Evolutionary conservation across 2,888 invertebrate genomes (phyloP), one percentile per base, ranked within the genome.

Genomic region (Thereva unica): DNA sequence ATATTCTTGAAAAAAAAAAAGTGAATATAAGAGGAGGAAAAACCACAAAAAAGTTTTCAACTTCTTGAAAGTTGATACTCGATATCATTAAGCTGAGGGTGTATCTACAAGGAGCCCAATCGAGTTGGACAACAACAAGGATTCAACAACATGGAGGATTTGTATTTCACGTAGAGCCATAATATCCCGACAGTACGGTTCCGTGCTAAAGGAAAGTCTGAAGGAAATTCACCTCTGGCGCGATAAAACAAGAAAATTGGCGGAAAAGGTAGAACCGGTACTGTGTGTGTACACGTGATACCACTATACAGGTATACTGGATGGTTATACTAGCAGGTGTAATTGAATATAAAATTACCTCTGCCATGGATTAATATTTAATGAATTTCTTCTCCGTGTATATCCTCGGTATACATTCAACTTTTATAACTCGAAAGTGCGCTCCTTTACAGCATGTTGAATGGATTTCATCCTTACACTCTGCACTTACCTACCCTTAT

Each of bases 311-410:
- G 61, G 50, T 61, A 50, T 50, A 50, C 50, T 49, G 40, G 50
- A 44, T 41, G 49, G 61, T 49, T 41, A 38, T 40, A 40, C 61
- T 50, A 61, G 23, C 69, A 73, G 71, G 71, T 73, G 73, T 73
- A 73, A 73, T 73, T 73, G 73, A 73, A 73, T 73, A 73, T 71
- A 71, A 71, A 72, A 73, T 73, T 73, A 72, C 72, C 71, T 72
- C 70, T 71, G 71, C 71, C 71, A 72, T 70, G 71, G 72, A 73
- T 73, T 73, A 72, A 73, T 73, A 72, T 72, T 72, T 73, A 72
- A 73, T 72, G 73, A 73, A 71, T 71, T 72, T 71, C 71, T 70
- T 67, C 67, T 59, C 67, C 68, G 56, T 52, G 38, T 54, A 49
- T 35, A 67, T 59, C 59, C 64, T 64, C 52, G 66, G 54, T 37